Conservation (phyloP, 2,797 vertebrate species). For the Arctocebus calabarensis region DNA sequence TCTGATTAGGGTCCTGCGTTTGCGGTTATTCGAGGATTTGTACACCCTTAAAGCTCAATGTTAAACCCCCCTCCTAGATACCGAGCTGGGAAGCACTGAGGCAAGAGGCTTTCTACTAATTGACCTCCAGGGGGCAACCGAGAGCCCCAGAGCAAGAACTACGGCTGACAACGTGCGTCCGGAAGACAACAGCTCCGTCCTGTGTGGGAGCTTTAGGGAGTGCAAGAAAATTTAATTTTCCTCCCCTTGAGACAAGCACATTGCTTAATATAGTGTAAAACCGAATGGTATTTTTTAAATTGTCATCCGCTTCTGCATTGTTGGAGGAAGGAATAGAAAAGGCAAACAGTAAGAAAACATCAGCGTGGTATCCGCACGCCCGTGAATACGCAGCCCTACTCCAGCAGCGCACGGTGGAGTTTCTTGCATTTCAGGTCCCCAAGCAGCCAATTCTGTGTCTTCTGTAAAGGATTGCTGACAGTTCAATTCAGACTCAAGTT, state of each 20-base stretch:
- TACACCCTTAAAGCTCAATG: not conserved
- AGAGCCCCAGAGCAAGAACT: not conserved
- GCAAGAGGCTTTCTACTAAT: not conserved
- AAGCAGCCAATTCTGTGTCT: not conserved
- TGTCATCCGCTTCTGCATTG: conserved; percentile 14
- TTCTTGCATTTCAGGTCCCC: not conserved
- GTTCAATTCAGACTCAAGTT: not conserved
- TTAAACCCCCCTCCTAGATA: not conserved
- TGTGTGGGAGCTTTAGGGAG: not conserved
- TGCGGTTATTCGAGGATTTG: not conserved
- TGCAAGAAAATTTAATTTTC: conserved; percentile 5
- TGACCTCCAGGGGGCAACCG: not conserved
- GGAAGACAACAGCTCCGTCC: accelerated
- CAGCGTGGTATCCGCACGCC: not conserved
- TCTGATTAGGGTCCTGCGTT: not conserved
- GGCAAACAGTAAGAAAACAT: not conserved
- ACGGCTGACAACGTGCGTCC: accelerated
- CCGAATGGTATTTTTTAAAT: conserved; percentile 30
- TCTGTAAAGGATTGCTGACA: not conserved
- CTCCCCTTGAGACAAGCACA: conserved; percentile 28
- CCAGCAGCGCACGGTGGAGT: no score
- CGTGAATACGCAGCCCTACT: not conserved
- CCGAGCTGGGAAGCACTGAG: not conserved
- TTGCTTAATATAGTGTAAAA: not conserved
- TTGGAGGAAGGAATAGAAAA: conserved; percentile 20